phyloP scores from a whole-genome alignment of 1,140 invertebrate species.

The Rhynchophorus ferrugineus region DNA sequence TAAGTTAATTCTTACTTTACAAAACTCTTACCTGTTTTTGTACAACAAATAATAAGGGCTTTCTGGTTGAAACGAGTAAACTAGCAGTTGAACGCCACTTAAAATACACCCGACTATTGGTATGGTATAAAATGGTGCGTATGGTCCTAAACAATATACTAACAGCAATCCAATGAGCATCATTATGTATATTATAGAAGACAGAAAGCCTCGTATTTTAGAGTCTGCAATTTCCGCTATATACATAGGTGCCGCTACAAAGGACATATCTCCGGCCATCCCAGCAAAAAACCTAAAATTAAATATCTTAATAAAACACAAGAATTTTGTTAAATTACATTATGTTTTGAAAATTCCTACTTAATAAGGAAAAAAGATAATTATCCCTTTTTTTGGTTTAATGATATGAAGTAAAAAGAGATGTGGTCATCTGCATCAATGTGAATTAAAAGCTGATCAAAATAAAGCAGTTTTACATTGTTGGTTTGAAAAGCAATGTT shows the following conservation, averaged over 20 bases:
- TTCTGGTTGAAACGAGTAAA: conserved; percentile 32
- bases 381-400: too few relatives aligned
- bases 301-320: background rate
- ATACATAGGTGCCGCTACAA: conserved; percentile 25
- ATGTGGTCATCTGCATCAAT: too few relatives aligned
- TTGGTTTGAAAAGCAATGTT: too few relatives aligned
- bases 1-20: background rate
- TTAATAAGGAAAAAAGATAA: too few relatives aligned
- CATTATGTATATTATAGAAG: conserved; percentile 30
- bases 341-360: background rate
- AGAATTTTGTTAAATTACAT: too few relatives aligned
- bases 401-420: too few relatives aligned
- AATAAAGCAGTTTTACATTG: too few relatives aligned
- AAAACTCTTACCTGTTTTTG: conserved; percentile 32
- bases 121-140: conserved; percentile 18
- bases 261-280: conserved; percentile 29
- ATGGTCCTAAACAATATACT: conserved; percentile 27
- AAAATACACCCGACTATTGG: conserved; percentile 26
- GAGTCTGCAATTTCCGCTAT: conserved; percentile 33
- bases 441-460: too few relatives aligned
- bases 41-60: conserved; percentile 30
- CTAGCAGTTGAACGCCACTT: conserved; percentile 21
- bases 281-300: conserved; percentile 32
- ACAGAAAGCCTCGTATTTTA: conserved; percentile 31
- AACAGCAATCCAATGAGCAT: conserved; percentile 28